Evolutionary conservation across 2,113 vertebrate genomes (phyloP).

Genomic region (Pseudolaguvia tuberculata): DNA sequence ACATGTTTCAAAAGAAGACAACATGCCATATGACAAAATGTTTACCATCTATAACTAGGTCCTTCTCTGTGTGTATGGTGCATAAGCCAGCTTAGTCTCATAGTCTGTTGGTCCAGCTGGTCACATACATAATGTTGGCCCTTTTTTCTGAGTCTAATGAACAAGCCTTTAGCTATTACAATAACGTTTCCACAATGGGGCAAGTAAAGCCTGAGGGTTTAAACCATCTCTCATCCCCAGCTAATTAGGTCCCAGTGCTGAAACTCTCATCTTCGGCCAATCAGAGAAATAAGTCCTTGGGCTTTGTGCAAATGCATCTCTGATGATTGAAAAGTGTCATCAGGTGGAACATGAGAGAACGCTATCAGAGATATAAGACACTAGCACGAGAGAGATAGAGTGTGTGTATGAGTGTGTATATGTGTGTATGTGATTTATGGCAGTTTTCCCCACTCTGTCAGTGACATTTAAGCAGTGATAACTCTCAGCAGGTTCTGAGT

Average conservation of each 20-base stretch:
- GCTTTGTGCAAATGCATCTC: constrained; percentile 30
- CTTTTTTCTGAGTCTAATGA: constrained; percentile 24
- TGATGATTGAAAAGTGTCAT: constrained; percentile 43
- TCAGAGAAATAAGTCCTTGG: constrained; percentile 40
- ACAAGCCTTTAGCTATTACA: constrained; percentile 6
- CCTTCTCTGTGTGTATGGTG: background rate
- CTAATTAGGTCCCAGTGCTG: constrained; percentile 26
- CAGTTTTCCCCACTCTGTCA: constrained; percentile 21
- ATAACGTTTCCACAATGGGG: constrained; percentile 26
- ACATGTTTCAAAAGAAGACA: constrained; percentile 20
- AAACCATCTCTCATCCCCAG: constrained; percentile 20
- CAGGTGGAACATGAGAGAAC: constrained; percentile 36
- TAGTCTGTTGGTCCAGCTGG: constrained; percentile 28
- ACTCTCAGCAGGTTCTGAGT: constrained; percentile 27
- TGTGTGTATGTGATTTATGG: background rate
- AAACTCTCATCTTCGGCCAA: constrained; percentile 40
- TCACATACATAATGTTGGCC: constrained; percentile 37
- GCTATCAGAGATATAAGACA: constrained; percentile 29
- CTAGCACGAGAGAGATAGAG: constrained; percentile 21
- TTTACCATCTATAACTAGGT: background rate
- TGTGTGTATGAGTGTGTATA: too few relatives aligned
- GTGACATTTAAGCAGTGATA: constrained; percentile 33
- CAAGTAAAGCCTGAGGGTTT: constrained; percentile 27
- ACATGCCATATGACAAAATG: constrained; percentile 9
- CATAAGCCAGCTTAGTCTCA: background rate